Base-by-base conservation (phyloP, 2,797 vertebrate genomes). In the Myiothlypis coronata region DNA sequence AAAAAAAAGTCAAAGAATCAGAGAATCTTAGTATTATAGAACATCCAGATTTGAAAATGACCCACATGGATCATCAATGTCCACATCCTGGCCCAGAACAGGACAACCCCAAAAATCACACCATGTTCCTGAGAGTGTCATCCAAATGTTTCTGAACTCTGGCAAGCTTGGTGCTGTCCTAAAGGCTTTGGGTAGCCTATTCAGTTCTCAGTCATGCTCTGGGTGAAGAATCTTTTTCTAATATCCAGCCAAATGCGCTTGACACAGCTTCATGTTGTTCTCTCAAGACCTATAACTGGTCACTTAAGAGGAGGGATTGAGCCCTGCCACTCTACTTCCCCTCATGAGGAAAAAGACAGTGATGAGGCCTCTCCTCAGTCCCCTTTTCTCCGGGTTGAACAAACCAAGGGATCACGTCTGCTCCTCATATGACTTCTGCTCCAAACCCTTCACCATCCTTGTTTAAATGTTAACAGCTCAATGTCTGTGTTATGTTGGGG, bases 221-320 rank as follows among this genome's bases (percentile, higher is more conserved):
- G 15, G 7, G 11, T n/a, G 19, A 37, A 37, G 18, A 50, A 23
- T 10, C 22, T 44, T 57, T 49, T 50, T 43, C n/a, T 52, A 52
- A 23, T 37, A 35, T 13, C 19, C 37, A 23, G 7, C 15, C 8
- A 44, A 57, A 59, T 0, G 0, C 12, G 5, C 12, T 32, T 0
- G 0, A n/a, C 23, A n/a, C 15, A 52, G 6, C 10, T 28, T 46
- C 39, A 12, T 28, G 23, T 9, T 2, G 0, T 46, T 53, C n/a
- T 27, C 20, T 68, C 39, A 39, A 35, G n/a, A 18, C 4, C 4
- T 67, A 6, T 44, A 28, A 16, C 39, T 52, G 28, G 28, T 28
- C n/a, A n/a, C 11, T 15, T 19, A 23, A 52, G 28, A 52, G 23
- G 43, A 28, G 6, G 6, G 20, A 30, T 14, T 50, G 20, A 32